phyloP scores from a whole-genome alignment of 23 tunicate genomes.

The Oikopleura vanhoeffeni region DNA sequence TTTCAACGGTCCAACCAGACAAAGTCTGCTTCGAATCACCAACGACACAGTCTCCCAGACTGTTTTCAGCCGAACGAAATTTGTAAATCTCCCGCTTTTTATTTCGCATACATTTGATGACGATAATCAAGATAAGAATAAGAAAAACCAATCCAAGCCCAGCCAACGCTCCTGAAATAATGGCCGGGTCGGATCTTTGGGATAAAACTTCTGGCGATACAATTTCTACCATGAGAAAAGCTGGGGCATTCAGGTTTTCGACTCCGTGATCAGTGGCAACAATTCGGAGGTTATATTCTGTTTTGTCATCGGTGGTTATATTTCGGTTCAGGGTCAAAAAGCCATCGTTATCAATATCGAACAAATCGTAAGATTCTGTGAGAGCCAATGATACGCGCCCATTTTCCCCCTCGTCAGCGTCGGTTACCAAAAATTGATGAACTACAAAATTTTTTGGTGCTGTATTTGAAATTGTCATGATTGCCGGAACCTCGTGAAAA shows the following conservation, averaged over 20 bases:
- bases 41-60: background rate
- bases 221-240: background rate
- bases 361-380: background rate
- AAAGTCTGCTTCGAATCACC: background rate
- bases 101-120: background rate
- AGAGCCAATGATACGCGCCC: background rate
- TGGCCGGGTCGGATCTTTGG: background rate
- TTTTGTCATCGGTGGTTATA: background rate
- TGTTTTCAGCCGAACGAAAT: background rate
- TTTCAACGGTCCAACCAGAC: constrained; percentile 1
- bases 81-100: background rate
- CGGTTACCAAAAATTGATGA: background rate
- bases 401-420: background rate
- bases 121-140: background rate
- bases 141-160: background rate
- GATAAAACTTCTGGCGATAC: background rate
- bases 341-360: background rate
- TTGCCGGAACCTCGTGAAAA: background rate
- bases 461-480: background rate
- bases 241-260: background rate
- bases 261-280: background rate
- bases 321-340: background rate
- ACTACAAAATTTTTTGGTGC: background rate
- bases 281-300: background rate
- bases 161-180: background rate